Evolutionary conservation across 1,140 invertebrate species (phyloP), one percentile per base, ranked within the genome.

Genomic region (Drosophila pectinifera): DNA sequence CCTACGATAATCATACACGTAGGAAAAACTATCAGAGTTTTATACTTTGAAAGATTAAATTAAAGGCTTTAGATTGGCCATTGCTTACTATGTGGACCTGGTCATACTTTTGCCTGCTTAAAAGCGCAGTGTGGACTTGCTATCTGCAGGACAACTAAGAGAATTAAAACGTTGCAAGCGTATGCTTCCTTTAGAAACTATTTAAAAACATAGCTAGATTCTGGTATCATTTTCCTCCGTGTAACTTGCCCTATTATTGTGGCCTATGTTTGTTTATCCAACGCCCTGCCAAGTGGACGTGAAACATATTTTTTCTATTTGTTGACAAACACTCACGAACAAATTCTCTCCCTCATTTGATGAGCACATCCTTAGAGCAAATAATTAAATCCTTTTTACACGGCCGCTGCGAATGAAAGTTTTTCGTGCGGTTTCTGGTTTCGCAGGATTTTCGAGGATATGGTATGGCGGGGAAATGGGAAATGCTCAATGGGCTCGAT

Each of bases 361-460:
- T 63, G 67, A 42, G 67, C 55, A 81, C 65, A 91, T 91, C 89
- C 89, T 85, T 89, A 91, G 62, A 91, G 73, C 89, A 91, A 91
- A 91, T 91, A 91, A 91, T 91, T 91, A 91, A 91, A 91, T 91
- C 89, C 89, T 91, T 91, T 91, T 81, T 91, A 80, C 80, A 85
- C 83, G 79, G 83, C 73, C 79, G 75, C 81, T 78, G 74, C 61
- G 63, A 67, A 46, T 56, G 58, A 74, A 74, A 75, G 70, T 74
- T 72, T 56, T 56, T 41, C 43, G 46, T 72, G 65, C 51, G 68
- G 68, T 70, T 70, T 72, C 67, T 70, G 68, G 68, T 70, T 70
- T 55, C 67, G 57, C 51, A 58, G 83, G 69, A 74, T 85, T 77
- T 80, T 55, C 57, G 46, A 54, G 57, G 24, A 39, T 53, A 34